These are phyloP conservation scores for Ametastegia equiseti DNA, from an alignment of 2,888 invertebrate genomes.

Conservation along the genomic window DNA sequence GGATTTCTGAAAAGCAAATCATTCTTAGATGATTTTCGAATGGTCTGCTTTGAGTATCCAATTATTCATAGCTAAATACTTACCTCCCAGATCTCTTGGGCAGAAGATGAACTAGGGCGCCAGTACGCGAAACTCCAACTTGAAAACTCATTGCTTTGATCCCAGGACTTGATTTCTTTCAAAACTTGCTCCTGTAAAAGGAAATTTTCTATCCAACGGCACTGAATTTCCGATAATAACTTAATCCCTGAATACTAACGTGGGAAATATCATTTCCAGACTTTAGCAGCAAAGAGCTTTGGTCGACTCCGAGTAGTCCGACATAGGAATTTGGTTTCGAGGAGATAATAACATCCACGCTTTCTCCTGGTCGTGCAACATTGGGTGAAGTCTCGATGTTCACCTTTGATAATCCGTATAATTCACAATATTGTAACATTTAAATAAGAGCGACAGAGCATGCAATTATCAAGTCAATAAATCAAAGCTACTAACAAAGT, in stretches of 20 bases:
- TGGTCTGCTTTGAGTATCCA: background rate
- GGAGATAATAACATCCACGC: slow-evolving; percentile 86
- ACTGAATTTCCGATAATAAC: too few relatives aligned
- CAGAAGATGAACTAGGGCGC: slow-evolving; percentile 82
- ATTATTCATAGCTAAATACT: slow-evolving; percentile 58
- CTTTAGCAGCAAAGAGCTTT: slow-evolving; percentile 86
- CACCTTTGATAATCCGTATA: slow-evolving; percentile 79
- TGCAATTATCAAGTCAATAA: background rate
- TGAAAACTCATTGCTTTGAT: slow-evolving; percentile 76
- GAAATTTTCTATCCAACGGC: background rate
- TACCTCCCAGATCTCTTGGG: slow-evolving; percentile 81
- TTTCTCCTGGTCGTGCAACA: slow-evolving; percentile 86
- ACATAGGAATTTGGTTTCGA: slow-evolving; percentile 93
- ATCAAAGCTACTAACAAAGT: slow-evolving; percentile 80
- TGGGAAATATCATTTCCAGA: slow-evolving; percentile 84
- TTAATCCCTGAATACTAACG: slow-evolving; percentile 65
- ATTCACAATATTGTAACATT: too few relatives aligned
- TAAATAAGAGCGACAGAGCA: background rate
- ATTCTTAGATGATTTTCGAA: slow-evolving; percentile 24
- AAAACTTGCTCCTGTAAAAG: slow-evolving; percentile 77
- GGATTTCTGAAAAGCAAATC: slow-evolving; percentile 81
- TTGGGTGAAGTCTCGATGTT: slow-evolving; percentile 81
- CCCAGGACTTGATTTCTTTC: slow-evolving; percentile 81
- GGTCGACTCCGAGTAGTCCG: slow-evolving; percentile 92
- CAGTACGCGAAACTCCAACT: slow-evolving; percentile 76